Evolutionary conservation across 2,888 invertebrate species (phyloP), one percentile per base, ranked within the genome.

Genomic region (Apotomis capreana): DNA sequence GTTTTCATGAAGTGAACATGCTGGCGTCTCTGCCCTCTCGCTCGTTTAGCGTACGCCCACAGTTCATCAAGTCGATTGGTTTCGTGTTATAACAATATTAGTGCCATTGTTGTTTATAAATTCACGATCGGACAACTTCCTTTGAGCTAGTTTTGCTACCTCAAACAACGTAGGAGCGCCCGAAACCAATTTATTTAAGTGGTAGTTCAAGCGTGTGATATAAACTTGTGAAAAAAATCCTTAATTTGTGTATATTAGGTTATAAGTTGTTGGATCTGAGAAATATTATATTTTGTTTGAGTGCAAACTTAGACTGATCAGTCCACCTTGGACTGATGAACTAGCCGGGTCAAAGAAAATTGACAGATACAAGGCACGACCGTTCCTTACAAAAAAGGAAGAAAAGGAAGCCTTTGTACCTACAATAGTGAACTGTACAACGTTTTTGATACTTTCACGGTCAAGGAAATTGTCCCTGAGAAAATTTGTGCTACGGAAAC

Each of bases 61-160:
- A 54, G 72, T 72, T 72, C 72, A 72, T 72, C 72, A 68, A 63
- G 58, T 68, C 68, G 72, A 72, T 68, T 72, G 72, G 72, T 68
- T 71, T 71, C 71, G 67, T 71, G 71, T 58, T 71, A 62, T 71
- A 71, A 67, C 44, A 58, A 62, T 71, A 71, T 71, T 71, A 71
- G 62, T 44, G 67, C 51, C 44, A 67, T 57, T 57, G 62, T 71
- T 71, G 62, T 61, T 65, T 71, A 62, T 62, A 62, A 69, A 62
- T 52, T 52, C 26, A 26, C 10, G 9, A 65, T 44, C 49, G 49
- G 44, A 5, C 26, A 37, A 60, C 44, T 60, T 44, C 60, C 57
- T 61, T 54, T 60, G 26, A 70, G 46, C 36, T 61, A 6, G 2
- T 37, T 15, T 61, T 2, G 49, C 49, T 13, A 46, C 6, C 60